Percentiles rank a stretch among this genome's conserved stretches.
Conservation (phyloP, 1,140 invertebrate genomes). For the Kradibia gibbosae region DNA sequence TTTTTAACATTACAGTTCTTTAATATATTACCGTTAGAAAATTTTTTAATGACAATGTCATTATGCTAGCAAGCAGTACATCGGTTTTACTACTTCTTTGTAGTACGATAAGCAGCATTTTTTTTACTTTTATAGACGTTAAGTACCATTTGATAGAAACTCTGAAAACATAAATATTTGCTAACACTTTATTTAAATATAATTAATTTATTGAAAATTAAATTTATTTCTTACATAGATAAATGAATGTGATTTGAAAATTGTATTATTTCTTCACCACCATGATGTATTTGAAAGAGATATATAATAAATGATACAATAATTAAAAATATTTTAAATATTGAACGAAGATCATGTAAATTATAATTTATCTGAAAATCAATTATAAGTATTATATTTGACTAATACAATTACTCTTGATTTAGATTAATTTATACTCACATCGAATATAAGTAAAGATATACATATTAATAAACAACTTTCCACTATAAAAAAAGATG, state of each 20-base stretch:
- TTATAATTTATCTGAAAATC: slow-evolving; percentile 21
- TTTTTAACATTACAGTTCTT: too few species aligned
- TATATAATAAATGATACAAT: not conserved
- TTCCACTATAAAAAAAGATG: slow-evolving; percentile 10
- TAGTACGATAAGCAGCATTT: not conserved
- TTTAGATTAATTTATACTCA: not conserved
- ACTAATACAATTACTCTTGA: not conserved
- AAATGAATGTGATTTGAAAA: slow-evolving; percentile 2
- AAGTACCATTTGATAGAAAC: slow-evolving; percentile 9
- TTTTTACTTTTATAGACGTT: not conserved
- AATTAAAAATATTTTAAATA: not conserved
- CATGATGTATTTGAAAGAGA: slow-evolving; percentile 13
- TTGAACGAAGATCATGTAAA: not conserved
- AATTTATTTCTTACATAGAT: slow-evolving; percentile 13
- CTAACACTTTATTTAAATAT: not conserved
- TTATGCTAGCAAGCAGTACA: not conserved
- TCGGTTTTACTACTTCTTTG: not conserved
- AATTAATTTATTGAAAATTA: not conserved
- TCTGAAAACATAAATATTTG: not conserved
- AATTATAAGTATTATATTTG: not conserved
- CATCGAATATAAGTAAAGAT: slow-evolving; percentile 2
- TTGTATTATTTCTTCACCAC: slow-evolving; percentile 16
- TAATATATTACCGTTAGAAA: slow-evolving; percentile 6
- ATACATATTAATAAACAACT: not conserved
- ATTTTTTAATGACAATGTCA: not conserved